phyloP scores from a whole-genome alignment of 2,888 invertebrate species.

The Ethmia dodecea region DNA sequence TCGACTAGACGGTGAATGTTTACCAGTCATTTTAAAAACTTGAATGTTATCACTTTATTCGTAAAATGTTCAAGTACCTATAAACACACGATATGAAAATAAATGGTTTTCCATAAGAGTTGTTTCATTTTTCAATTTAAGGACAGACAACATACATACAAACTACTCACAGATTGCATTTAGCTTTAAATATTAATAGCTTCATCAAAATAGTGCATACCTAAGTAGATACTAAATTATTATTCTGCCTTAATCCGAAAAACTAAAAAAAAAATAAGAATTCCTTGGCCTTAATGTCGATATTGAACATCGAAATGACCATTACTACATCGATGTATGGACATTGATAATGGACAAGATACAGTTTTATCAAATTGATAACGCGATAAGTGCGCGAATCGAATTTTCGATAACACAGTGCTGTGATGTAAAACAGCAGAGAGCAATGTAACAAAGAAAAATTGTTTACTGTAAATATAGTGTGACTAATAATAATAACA shows the following conservation, averaged over 20 bases:
- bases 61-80: slow-evolving; percentile 47
- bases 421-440: slow-evolving; percentile 18
- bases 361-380: slow-evolving; percentile 31
- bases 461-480: slow-evolving; percentile 4
- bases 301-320: background rate
- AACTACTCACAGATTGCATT: too few species aligned
- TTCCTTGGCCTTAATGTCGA: background rate
- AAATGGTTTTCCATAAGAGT: slow-evolving; percentile 66
- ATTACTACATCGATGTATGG: background rate
- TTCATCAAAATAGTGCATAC: too few species aligned
- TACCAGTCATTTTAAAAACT: slow-evolving; percentile 48
- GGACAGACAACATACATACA: background rate
- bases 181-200: too few species aligned
- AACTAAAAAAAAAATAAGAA: too few species aligned
- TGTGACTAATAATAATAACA: too few species aligned
- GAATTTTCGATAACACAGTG: slow-evolving; percentile 38
- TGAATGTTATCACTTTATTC: slow-evolving; percentile 70
- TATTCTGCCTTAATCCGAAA: too few species aligned
- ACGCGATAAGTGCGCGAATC: slow-evolving; percentile 16
- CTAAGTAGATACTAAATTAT: too few species aligned
- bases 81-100: slow-evolving; percentile 47
- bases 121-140: slow-evolving; percentile 30
- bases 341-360: slow-evolving; percentile 8
- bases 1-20: slow-evolving; percentile 38
- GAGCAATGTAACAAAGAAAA: background rate